Conservation (phyloP, 1,140 invertebrate species). For the Temnothorax nylanderi region DNA sequence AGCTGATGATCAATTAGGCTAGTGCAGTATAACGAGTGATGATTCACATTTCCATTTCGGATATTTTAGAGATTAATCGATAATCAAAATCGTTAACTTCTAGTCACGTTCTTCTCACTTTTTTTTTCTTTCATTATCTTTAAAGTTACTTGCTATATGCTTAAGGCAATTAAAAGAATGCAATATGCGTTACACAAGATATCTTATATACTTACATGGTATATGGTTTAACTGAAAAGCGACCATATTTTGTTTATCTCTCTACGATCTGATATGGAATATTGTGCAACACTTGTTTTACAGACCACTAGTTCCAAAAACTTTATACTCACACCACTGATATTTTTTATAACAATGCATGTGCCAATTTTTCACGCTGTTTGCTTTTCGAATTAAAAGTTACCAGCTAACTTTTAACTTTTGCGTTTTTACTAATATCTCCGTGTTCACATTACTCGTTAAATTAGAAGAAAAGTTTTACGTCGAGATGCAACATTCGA, state of each 20-base stretch:
- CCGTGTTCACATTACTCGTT: background rate
- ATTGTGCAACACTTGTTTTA: constrained; percentile 30
- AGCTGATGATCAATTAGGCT: constrained; percentile 20
- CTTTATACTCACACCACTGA: constrained; percentile 19
- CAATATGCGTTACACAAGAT: background rate
- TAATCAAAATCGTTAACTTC: background rate
- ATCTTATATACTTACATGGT: background rate
- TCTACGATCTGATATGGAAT: constrained; percentile 21
- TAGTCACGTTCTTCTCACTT: background rate
- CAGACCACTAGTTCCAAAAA: constrained; percentile 56
- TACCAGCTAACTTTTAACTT: background rate
- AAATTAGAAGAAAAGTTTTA: constrained; percentile 20
- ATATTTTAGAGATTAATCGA: background rate
- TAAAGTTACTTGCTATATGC: background rate
- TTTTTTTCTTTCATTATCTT: background rate
- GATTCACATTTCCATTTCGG: constrained; percentile 39
- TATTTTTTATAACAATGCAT: constrained; percentile 64
- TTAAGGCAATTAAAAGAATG: constrained; percentile 11
- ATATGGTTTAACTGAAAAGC: background rate
- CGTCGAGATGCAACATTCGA: background rate
- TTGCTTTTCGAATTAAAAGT: constrained; percentile 49
- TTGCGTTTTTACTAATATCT: constrained; percentile 24
- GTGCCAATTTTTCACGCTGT: constrained; percentile 33
- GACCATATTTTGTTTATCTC: background rate
- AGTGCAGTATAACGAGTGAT: constrained; percentile 24